Percentiles rank a stretch among this genome's conserved stretches.
Conservation (phyloP, 2,113 vertebrate genomes). For the Tringa solitaria region DNA sequence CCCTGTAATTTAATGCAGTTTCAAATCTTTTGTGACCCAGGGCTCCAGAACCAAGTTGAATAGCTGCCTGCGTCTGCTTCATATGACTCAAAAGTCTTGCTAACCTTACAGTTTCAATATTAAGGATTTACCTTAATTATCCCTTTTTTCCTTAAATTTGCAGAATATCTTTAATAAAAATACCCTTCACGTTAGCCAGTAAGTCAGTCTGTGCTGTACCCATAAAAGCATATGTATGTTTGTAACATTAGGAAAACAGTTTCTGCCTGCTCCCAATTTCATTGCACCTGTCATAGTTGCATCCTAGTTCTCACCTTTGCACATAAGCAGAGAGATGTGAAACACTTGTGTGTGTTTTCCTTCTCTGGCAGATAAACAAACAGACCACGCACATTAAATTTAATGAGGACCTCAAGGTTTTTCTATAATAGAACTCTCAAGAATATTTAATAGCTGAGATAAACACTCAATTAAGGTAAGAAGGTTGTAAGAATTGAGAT, state of each 20-base stretch:
- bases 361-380: constrained; percentile 43
- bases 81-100: background rate
- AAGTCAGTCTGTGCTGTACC: background rate
- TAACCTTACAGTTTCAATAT: background rate
- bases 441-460: constrained; percentile 46
- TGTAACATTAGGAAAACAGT: background rate
- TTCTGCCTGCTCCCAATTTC: background rate
- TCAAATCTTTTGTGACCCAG: background rate
- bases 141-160: background rate
- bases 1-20: background rate
- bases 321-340: background rate
- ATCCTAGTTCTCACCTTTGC: background rate
- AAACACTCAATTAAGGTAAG: constrained; percentile 42
- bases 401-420: constrained; percentile 53
- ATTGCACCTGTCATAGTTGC: accelerated
- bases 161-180: background rate
- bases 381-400: constrained; percentile 33
- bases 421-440: constrained; percentile 21
- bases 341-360: background rate
- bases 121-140: background rate
- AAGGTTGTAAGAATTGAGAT: background rate
- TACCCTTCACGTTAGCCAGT: accelerated
- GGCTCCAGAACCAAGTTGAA: background rate
- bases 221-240: accelerated
- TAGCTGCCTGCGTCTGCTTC: background rate